Conservation (phyloP, 37 sponge, comb jelly and placozoan genomes). For the Sycon ciliatum region DNA sequence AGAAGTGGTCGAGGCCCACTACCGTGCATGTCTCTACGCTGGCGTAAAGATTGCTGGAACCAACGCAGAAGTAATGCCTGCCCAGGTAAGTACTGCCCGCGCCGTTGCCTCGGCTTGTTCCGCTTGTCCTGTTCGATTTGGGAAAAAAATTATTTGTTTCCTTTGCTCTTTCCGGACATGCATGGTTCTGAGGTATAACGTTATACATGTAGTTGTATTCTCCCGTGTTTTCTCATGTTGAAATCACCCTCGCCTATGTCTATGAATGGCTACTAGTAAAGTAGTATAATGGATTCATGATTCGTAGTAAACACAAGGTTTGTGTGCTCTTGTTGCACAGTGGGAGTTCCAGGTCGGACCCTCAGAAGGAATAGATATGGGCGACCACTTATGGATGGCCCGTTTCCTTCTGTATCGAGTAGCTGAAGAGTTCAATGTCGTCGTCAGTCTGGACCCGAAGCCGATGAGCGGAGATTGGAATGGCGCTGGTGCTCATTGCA, state of each 20-base stretch:
- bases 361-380: constrained; percentile 41
- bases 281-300: not conserved
- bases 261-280: no score
- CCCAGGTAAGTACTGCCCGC: constrained; percentile 24
- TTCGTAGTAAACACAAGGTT: not conserved
- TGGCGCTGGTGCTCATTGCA: constrained; percentile 42
- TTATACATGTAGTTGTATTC: no score
- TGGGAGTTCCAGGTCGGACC: constrained; percentile 47
- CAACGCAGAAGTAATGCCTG: constrained; percentile 34
- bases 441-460: constrained; percentile 39
- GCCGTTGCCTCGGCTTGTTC: no score
- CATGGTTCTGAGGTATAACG: no score
- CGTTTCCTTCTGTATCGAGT: constrained; percentile 34
- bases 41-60: constrained; percentile 34
- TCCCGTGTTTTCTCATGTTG: no score
- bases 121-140: not conserved
- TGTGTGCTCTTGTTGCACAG: not conserved
- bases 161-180: not conserved
- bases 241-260: no score
- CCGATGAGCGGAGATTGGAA: constrained; percentile 42
- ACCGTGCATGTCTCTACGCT: constrained; percentile 31
- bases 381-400: constrained; percentile 45
- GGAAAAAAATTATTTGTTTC: not conserved
- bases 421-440: constrained; percentile 29
- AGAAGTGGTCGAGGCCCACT: constrained; percentile 37